These are phyloP conservation scores for Erythrolamprus reginae DNA, from an alignment of 2,113 vertebrate species.

Conservation along the genomic window DNA sequence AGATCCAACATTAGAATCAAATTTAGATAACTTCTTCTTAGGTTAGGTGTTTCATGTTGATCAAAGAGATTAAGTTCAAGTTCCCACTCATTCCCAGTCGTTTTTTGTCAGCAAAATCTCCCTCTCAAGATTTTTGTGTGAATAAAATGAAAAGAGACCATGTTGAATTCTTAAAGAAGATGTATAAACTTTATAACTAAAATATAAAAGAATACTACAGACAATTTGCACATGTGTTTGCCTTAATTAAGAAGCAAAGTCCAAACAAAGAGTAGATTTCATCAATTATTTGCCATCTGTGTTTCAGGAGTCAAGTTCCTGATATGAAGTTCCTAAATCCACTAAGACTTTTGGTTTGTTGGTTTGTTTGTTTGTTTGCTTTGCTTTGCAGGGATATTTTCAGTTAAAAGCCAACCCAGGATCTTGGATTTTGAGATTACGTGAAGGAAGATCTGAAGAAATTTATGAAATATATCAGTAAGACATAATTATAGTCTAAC, in stretches of 20 bases:
- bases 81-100: not conserved
- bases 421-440: conserved; percentile 84
- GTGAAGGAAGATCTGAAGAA: conserved; percentile 90
- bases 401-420: conserved; percentile 97
- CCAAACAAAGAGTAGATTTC: not conserved
- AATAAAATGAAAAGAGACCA: not conserved
- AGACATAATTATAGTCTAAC: conserved; percentile 55
- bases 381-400: conserved; percentile 87
- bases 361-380: conserved; percentile 21
- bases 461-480: conserved; percentile 89
- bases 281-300: not conserved
- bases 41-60: not conserved
- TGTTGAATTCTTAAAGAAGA: not conserved
- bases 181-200: not conserved
- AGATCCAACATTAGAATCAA: not conserved
- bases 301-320: not conserved
- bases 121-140: not conserved
- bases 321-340: not conserved
- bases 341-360: not conserved
- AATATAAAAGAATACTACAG: not conserved
- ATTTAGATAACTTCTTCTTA: not conserved
- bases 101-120: not conserved
- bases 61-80: not conserved
- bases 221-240: not conserved
- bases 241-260: conserved; percentile 1